Base-by-base conservation (phyloP, 2,797 vertebrate species). In the Bryconaethiops microstoma region DNA sequence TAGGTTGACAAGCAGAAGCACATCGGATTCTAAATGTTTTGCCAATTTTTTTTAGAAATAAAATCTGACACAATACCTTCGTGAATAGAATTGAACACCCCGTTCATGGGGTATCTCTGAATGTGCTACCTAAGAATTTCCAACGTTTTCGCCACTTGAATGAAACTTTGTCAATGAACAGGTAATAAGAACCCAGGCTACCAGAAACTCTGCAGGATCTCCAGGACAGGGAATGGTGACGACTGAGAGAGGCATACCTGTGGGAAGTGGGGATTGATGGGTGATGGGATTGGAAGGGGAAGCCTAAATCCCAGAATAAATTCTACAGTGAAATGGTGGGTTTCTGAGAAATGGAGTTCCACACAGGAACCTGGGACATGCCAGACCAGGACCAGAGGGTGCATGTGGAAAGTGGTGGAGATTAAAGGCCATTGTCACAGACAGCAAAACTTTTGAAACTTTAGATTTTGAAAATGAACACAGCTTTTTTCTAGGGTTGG, bases 261-360 rank as follows among this genome's bases (percentile, higher is more conserved):
- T 62, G 60, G 60, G 60, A 62, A 21, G 10, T 29, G 60, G 60
- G 60, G 60, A 62, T 62, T 29, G 60, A 62, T 62, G 9, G 60
- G 23, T 29, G 16, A 14, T 62, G 60, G 60, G 12, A 29, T 9
- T 29, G 23, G 23, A 62, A 62, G 23, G 12, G 60, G 29, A 23
- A 62, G 7, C n/a, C n/a, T 59, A 19, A 21, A 1, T 59, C 57
- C 57, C 57, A 21, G 57, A 59, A 59, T 12, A 9, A 12, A 23
- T 21, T 16, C 12, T 2, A 21, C 23, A 62, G 60, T 16, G 10
- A 10, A 14, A 23, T 62, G 60, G 23, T 29, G 60, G 60, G 60
- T 8, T 7, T 21, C 57, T 60, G 57, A 23, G 57, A 60, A 21
- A 60, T 60, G 57, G 21, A 60, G 54, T 57, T n/a, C 17, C 17